These are phyloP conservation scores for Catharus bicknelli DNA, from an alignment of 2,113 vertebrate species.

Conservation along the genomic window DNA sequence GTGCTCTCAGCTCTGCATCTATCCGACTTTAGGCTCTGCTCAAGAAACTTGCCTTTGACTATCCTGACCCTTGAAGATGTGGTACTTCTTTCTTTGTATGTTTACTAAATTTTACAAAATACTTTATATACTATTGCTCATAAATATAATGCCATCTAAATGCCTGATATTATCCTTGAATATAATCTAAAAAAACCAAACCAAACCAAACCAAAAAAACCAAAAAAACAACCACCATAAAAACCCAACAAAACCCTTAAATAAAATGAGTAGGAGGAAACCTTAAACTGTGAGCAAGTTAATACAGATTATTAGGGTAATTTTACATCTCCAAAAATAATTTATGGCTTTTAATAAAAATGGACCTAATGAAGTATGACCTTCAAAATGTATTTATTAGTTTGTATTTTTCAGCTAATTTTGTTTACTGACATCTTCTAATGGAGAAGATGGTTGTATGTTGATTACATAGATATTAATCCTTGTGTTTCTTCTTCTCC, in stretches of 20 bases:
- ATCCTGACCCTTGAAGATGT: background rate
- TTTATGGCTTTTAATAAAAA: background rate
- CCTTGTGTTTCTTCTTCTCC: background rate
- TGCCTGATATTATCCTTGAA: background rate
- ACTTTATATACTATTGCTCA: background rate
- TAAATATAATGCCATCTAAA: background rate
- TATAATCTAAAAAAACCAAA: background rate
- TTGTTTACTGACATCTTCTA: background rate
- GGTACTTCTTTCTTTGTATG: background rate
- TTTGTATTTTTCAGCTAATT: background rate
- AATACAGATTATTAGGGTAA: background rate
- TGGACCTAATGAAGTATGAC: background rate
- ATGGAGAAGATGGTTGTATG: background rate
- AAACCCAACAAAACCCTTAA: background rate
- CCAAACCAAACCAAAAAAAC: rapidly evolving
- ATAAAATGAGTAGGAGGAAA: background rate
- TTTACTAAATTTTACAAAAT: background rate
- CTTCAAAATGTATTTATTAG: background rate
- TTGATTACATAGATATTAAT: background rate
- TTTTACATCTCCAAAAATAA: background rate
- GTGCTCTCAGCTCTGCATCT: background rate
- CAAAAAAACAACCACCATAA: rapidly evolving
- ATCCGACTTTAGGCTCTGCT: background rate
- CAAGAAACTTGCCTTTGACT: background rate
- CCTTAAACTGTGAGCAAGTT: background rate